phyloP scores from a whole-genome alignment of 2,797 vertebrate species.

The Petrocephalus schoutedeni region DNA sequence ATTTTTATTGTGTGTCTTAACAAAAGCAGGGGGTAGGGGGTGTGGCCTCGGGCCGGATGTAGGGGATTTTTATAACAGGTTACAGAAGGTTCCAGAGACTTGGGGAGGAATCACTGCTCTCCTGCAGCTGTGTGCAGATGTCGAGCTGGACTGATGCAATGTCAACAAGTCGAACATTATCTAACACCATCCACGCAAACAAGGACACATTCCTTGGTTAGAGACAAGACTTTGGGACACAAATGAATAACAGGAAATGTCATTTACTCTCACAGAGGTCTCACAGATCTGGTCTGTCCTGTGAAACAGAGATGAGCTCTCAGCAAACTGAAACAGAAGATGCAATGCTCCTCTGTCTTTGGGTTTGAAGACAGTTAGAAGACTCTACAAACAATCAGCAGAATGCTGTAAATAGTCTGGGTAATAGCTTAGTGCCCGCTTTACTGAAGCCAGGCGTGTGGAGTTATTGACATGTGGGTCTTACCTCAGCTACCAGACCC shows the following conservation, averaged over 20 bases:
- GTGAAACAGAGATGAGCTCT: not conserved
- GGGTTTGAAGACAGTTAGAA: not conserved
- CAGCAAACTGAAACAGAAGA: not conserved
- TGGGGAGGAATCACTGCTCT: conserved; percentile 15
- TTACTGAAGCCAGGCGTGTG: not conserved
- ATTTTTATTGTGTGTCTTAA: not conserved
- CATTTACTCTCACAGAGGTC: not conserved
- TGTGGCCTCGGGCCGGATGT: not conserved
- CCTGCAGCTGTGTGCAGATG: conserved; percentile 16
- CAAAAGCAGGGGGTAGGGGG: not conserved
- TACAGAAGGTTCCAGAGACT: conserved; percentile 26
- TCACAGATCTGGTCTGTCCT: not conserved
- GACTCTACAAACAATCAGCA: not conserved
- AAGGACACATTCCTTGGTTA: not conserved
- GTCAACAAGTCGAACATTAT: not conserved
- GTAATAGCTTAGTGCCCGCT: not conserved
- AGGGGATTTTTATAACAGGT: conserved; percentile 31
- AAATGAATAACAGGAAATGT: not conserved
- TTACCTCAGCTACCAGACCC: not conserved
- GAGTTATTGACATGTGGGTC: not conserved
- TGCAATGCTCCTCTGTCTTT: not conserved
- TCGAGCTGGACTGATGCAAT: not conserved
- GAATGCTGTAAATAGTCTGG: not conserved
- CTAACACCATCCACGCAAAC: conserved; percentile 1
- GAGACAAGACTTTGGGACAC: not conserved